These are phyloP conservation scores for Xenops minutus DNA, from an alignment of 2,797 vertebrate species.

Conservation along the genomic window DNA sequence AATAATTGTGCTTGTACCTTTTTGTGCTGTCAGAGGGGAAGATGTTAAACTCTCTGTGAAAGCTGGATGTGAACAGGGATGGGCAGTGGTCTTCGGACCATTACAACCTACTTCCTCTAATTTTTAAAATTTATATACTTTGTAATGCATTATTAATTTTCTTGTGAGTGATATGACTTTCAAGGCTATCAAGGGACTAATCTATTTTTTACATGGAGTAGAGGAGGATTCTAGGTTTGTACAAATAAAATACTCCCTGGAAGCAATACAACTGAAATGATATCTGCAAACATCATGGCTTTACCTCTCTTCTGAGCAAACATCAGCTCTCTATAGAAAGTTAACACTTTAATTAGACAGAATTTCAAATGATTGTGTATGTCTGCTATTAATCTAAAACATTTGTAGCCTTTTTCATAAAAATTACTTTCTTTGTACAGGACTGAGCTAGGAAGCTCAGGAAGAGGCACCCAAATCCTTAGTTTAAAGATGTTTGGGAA, in stretches of 20 bases:
- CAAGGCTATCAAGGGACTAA: constrained; percentile 71
- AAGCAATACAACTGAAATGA: constrained; percentile 59
- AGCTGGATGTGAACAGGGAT: constrained; percentile 28
- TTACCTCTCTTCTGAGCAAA: constrained; percentile 66
- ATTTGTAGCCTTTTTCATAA: constrained; percentile 18
- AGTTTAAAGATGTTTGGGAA: constrained; percentile 47
- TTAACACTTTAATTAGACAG: constrained; percentile 64
- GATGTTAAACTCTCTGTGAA: constrained; percentile 1
- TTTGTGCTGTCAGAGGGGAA: neutral
- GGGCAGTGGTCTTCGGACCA: constrained; percentile 65
- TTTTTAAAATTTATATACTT: constrained; percentile 74
- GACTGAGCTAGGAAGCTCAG: neutral
- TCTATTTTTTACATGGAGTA: constrained; percentile 66
- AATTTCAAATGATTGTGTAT: constrained; percentile 19
- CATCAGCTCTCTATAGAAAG: constrained; percentile 63
- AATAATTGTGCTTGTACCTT: constrained; percentile 27
- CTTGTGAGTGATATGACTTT: constrained; percentile 71
- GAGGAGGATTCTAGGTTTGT: constrained; percentile 67
- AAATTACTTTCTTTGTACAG: neutral
- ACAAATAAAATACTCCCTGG: constrained; percentile 70
- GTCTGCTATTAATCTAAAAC: constrained; percentile 11
- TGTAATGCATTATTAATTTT: constrained; percentile 73
- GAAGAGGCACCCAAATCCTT: constrained; percentile 48
- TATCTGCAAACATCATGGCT: constrained; percentile 47
- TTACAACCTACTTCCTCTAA: constrained; percentile 63